Conservation (phyloP, 2,113 vertebrate species). For the Paralichthys olivaceus region DNA sequence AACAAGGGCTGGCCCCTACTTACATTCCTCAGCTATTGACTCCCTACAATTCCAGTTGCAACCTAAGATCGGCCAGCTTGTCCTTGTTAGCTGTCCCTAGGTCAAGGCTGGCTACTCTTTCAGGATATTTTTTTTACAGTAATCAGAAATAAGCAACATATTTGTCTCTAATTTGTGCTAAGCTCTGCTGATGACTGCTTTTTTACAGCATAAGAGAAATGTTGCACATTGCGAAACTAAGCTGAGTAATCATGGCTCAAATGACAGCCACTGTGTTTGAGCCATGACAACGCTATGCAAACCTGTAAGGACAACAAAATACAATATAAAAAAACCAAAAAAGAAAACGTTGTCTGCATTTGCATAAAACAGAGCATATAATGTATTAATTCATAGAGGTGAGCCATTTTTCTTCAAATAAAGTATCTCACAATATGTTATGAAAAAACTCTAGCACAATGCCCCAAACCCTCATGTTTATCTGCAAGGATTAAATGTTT, state of each 20-base stretch:
- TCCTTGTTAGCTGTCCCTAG: too few relatives aligned
- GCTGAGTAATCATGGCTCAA: background rate
- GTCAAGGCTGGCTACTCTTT: too few relatives aligned
- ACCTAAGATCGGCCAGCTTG: too few relatives aligned
- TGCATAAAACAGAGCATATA: background rate
- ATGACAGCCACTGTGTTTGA: background rate
- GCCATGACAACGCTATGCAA: background rate
- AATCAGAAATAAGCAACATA: background rate
- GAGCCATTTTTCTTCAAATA: background rate
- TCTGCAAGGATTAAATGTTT: too few relatives aligned
- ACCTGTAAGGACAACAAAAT: background rate
- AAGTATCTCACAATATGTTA: background rate
- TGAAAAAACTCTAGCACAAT: too few relatives aligned
- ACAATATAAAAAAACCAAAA: background rate
- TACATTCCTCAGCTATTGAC: too few relatives aligned
- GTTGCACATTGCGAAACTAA: background rate
- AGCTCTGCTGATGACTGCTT: background rate
- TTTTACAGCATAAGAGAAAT: background rate
- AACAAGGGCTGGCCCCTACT: too few relatives aligned
- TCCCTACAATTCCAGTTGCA: too few relatives aligned
- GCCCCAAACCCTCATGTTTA: too few relatives aligned
- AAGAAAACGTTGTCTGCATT: background rate
- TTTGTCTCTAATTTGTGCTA: background rate
- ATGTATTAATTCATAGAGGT: background rate
- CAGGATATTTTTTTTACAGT: background rate